Percentiles rank a stretch among this genome's conserved stretches.
Evolutionary conservation across 2,888 invertebrate species (phyloP).

Genomic region (Taenaris catops): DNA sequence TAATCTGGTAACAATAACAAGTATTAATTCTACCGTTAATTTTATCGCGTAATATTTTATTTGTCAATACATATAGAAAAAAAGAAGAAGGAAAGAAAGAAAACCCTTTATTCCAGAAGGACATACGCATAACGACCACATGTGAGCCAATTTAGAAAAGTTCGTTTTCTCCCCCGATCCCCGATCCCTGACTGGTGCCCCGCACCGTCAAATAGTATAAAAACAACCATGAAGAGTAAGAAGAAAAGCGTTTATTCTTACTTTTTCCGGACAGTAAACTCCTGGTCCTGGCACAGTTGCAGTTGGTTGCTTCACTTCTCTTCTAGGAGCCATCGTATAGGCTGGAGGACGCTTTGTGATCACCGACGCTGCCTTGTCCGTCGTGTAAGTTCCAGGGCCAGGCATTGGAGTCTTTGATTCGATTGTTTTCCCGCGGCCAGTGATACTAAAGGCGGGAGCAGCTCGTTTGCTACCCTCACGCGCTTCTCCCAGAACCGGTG

Average conservation of each 20-base stretch:
- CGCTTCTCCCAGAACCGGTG: slow-evolving; percentile 84
- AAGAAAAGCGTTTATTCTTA: no score
- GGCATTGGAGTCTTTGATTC: slow-evolving; percentile 79
- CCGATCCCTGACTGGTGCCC: no score
- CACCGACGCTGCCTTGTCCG: slow-evolving; percentile 74
- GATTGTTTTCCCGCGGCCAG: slow-evolving; percentile 86
- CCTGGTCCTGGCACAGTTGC: slow-evolving; percentile 80
- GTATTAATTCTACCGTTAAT: slow-evolving; percentile 94
- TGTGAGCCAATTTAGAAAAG: no score
- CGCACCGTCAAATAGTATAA: no score
- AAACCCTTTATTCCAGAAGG: no score
- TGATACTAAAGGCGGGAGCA: slow-evolving; percentile 93
- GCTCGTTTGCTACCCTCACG: slow-evolving; percentile 80
- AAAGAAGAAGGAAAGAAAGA: no score
- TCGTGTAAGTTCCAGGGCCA: slow-evolving; percentile 89
- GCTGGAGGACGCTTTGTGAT: slow-evolving; percentile 83
- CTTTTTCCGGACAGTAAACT: slow-evolving; percentile 83
- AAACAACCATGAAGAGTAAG: no score
- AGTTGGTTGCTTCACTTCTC: slow-evolving; percentile 54
- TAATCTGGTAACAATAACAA: no score
- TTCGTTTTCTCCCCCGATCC: no score
- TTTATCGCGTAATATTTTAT: no score
- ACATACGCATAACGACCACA: no score
- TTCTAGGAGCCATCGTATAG: slow-evolving; percentile 89
- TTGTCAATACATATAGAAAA: no score